Evolutionary conservation across 2,888 invertebrate genomes (phyloP).

Genomic region (Caenorhabditis sp.): DNA sequence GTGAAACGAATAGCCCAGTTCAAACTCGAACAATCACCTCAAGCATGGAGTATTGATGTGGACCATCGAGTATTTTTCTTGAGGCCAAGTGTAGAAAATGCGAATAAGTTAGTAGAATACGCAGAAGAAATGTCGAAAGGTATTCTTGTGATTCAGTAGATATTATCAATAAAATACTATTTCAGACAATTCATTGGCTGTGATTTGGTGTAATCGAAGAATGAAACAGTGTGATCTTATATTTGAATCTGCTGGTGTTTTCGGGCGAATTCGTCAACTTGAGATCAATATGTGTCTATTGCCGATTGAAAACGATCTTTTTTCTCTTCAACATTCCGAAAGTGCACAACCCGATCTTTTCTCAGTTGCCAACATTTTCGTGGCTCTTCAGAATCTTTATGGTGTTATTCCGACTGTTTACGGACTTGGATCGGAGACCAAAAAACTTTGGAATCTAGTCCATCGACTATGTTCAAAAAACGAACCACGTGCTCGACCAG

Average conservation of each 20-base stretch:
- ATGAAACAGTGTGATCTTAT: constrained; percentile 56
- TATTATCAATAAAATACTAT: too few relatives aligned
- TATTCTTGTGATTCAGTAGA: neutral
- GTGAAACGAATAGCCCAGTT: constrained; percentile 35
- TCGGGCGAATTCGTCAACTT: constrained; percentile 53
- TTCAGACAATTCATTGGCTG: constrained; percentile 40
- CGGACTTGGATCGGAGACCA: constrained; percentile 48
- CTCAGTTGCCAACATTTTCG: constrained; percentile 82
- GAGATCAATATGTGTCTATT: constrained; percentile 76
- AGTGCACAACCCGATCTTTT: constrained; percentile 76
- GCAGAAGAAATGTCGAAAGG: constrained; percentile 11
- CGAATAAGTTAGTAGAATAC: constrained; percentile 38
- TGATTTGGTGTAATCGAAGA: constrained; percentile 61
- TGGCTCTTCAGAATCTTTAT: constrained; percentile 82
- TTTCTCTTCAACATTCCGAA: constrained; percentile 85
- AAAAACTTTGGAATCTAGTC: constrained; percentile 51
- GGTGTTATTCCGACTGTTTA: constrained; percentile 74
- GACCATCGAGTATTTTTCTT: constrained; percentile 57
- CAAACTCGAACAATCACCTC: constrained; percentile 25
- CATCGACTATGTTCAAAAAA: constrained; percentile 55
- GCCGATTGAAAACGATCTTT: constrained; percentile 82
- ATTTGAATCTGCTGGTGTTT: constrained; percentile 61
- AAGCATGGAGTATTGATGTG: constrained; percentile 49
- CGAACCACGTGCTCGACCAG: constrained; percentile 65
- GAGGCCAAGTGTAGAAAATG: constrained; percentile 48